Base-by-base conservation (phyloP, 2,888 invertebrate genomes). In the Phyllotreta striolata region DNA sequence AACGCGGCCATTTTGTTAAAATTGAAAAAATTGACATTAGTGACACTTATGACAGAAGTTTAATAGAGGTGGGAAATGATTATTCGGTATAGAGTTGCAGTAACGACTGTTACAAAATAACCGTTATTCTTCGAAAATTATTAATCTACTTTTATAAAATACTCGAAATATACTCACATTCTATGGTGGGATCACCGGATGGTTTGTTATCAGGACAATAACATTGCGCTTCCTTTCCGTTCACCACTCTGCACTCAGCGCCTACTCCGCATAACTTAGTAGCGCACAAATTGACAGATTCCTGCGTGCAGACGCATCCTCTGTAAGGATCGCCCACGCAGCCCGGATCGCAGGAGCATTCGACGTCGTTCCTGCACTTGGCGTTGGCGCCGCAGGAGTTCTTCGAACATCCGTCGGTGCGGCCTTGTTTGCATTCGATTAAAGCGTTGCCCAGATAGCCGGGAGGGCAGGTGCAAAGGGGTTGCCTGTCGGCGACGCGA, bases 301-400 rank as follows among this genome's bases (percentile, higher is more conserved):
- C 83, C 24, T 84, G 86, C 52, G 90, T 90, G 77, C 95, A 95
- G 62, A 89, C 84, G 76, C 95, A 95, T 64, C 91, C 92, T 70
- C 86, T 86, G 76, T 89, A 87, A 12, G 94, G 89, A 82, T 94
- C 92, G 0, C 95, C 95, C 57, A 89, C 85, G 78, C 95, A 95
- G 62, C 90, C 90, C 4, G 89, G 86, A 66, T 88, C 86, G 77
- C 95, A 95, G 40, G 87, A 87, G 77, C 95, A 96, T 77, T 92
- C 92, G 76, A 88, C 63, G 35, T 89, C 83, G 79, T 95, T 93
- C 62, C 89, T 87, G 76, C 95, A 95, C 72, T 89, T 88, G 0
- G 94, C 89, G 78, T 93, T 93, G 14, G 88, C 85, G 6, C 95
- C 95, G 76, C 95, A 95, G 0, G 94, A 92, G 79, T 92, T 92